These are phyloP conservation scores for Lerista edwardsae DNA, from an alignment of 2,797 vertebrate species.

Conservation along the genomic window DNA sequence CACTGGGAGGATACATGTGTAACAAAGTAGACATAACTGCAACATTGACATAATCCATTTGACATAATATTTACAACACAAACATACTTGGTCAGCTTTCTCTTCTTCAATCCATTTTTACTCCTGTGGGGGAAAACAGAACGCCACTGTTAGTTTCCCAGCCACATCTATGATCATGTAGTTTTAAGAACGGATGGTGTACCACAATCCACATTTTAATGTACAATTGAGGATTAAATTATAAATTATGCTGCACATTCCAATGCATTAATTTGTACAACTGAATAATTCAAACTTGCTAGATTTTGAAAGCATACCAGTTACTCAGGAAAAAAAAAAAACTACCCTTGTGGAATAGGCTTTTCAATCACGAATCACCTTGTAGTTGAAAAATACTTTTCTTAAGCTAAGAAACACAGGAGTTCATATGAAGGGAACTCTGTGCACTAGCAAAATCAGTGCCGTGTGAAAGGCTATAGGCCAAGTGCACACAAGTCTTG, in stretches of 20 bases:
- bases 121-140: constrained; percentile 83
- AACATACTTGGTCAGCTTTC: constrained; percentile 94
- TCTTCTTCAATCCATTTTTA: constrained; percentile 97
- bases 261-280: neutral
- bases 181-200: neutral
- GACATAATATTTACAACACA: constrained; percentile 34
- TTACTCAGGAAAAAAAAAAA: neutral
- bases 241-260: neutral
- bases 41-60: neutral
- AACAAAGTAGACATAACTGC: neutral
- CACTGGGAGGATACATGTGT: neutral
- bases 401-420: neutral
- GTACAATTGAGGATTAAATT: neutral
- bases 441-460: neutral
- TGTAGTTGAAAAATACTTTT: neutral
- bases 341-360: neutral
- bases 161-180: neutral
- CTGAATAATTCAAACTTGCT: neutral
- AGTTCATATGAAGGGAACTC: neutral
- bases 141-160: neutral
- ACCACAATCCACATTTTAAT: neutral
- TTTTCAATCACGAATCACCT: neutral
- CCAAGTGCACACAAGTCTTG: neutral
- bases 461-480: neutral
- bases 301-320: neutral